phyloP scores from a whole-genome alignment of 2,113 vertebrate species.

The Steatornis caripensis region DNA sequence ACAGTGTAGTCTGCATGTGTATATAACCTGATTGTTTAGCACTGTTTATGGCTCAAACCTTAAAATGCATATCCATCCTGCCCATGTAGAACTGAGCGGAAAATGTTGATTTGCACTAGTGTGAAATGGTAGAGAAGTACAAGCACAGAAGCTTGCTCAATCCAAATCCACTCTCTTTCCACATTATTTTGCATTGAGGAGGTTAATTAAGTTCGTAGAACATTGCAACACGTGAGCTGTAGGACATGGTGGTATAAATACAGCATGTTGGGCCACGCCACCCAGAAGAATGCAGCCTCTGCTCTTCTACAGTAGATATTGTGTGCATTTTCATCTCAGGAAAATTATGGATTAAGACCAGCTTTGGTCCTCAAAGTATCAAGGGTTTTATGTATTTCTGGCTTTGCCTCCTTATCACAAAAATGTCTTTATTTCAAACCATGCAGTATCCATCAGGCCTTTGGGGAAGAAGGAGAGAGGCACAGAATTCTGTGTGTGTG shows the following conservation, averaged over 20 bases:
- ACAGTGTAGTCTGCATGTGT: not conserved
- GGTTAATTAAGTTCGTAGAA: not conserved
- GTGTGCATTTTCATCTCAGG: not conserved
- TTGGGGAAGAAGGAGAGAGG: not conserved
- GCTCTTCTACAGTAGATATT: not conserved
- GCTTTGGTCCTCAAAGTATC: not conserved
- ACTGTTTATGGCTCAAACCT: not conserved
- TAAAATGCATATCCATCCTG: not conserved
- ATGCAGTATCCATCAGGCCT: not conserved
- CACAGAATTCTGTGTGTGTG: not conserved
- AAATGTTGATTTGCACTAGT: not conserved
- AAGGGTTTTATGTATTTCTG: not conserved
- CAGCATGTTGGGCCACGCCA: not conserved
- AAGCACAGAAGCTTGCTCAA: not conserved
- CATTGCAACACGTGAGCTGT: not conserved
- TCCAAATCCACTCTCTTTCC: not conserved
- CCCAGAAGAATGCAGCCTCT: not conserved
- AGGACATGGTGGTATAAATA: not conserved
- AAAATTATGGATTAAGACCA: not conserved
- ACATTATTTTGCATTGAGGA: not conserved
- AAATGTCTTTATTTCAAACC: not conserved
- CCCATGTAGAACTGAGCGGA: not conserved
- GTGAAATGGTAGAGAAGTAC: not conserved
- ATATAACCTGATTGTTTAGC: not conserved
- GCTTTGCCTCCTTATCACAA: not conserved